These are phyloP conservation scores for Escarpia spicata DNA, from an alignment of 2,888 invertebrate species.

Conservation along the genomic window DNA sequence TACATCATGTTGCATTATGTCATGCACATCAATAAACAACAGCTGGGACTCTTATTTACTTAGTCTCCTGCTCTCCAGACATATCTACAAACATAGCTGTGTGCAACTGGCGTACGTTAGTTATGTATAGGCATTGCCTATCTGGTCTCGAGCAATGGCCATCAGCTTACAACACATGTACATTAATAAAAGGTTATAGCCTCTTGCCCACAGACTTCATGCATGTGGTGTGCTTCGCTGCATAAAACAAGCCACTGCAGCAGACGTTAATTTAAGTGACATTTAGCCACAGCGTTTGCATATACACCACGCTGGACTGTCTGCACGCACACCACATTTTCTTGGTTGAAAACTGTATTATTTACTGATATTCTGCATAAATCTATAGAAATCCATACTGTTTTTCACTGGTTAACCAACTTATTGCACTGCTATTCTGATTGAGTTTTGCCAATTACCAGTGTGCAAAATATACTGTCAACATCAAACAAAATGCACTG, in stretches of 20 bases:
- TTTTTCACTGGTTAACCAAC: too few species aligned
- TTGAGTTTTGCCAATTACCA: too few species aligned
- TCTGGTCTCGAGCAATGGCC: neutral
- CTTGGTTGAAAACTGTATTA: neutral
- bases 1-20: neutral
- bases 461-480: too few species aligned
- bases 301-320: neutral
- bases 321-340: neutral
- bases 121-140: neutral
- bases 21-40: neutral
- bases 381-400: too few species aligned
- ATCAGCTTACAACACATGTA: neutral
- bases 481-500: too few species aligned
- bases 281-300: neutral
- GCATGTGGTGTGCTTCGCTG: neutral
- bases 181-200: conserved; percentile 1
- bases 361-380: too few species aligned
- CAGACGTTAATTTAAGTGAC: neutral
- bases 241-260: neutral
- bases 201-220: neutral
- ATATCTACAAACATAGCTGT: neutral
- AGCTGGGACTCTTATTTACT: neutral
- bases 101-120: neutral
- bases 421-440: too few species aligned
- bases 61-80: neutral